Evolutionary conservation across 2,113 vertebrate genomes (phyloP).

Genomic region (Columba livia): DNA sequence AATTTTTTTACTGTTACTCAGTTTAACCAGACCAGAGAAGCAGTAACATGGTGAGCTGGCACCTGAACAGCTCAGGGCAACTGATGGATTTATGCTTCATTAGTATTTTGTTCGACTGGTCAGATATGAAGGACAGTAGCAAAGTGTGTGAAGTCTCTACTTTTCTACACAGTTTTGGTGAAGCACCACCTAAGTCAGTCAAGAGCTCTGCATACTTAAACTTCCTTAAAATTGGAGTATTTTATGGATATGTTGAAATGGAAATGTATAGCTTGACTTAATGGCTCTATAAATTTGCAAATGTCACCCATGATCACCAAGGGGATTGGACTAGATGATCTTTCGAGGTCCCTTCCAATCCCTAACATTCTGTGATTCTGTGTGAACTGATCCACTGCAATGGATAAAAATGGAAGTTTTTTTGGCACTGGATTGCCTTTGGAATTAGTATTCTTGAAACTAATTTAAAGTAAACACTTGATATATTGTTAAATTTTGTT

Average conservation of each 20-base stretch:
- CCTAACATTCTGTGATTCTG: too few relatives aligned
- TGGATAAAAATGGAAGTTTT: not conserved
- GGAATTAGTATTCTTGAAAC: not conserved
- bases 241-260: not conserved
- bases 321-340: too few relatives aligned
- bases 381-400: not conserved
- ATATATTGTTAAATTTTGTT: not conserved
- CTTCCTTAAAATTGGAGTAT: not conserved
- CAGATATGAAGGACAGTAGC: not conserved
- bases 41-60: not conserved
- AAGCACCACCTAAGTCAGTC: not conserved
- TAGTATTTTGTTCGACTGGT: not conserved
- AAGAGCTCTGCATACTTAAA: not conserved
- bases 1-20: not conserved
- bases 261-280: not conserved
- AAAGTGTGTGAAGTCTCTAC: not conserved
- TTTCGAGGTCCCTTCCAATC: too few relatives aligned
- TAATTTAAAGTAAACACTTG: not conserved
- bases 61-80: not conserved
- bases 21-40: not conserved
- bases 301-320: not conserved
- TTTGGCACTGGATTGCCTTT: not conserved
- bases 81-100: not conserved
- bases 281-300: not conserved
- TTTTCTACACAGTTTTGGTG: not conserved